Evolutionary conservation across 2,113 vertebrate genomes (phyloP), one percentile per base, ranked within the genome.

Genomic region (Heterotis niloticus): DNA sequence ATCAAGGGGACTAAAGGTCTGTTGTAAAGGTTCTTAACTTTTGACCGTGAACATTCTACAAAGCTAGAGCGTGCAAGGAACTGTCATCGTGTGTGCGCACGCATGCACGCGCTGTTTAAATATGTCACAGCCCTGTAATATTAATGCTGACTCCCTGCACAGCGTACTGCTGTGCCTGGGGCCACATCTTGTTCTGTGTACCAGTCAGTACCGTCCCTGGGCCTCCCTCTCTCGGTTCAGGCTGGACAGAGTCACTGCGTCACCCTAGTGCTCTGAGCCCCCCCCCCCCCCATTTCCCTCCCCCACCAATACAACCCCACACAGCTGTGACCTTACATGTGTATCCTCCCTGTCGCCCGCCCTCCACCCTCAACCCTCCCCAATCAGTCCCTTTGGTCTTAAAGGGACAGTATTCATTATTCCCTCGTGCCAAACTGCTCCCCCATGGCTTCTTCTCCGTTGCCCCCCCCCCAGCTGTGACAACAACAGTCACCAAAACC

Each of bases 161-260:
- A 79, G 81, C 76, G 71, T 70, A 64, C 54, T 81, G 80, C 76
- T 70, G 29, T 66, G 82, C 82, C 82, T 81, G 78, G 59, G 77
- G 81, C 83, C 85, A 81, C 81, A 78, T 80, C 79, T 77, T 76
- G 65, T 71, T 81, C 81, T 68, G 28, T 83, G 84, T 84, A 83
- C 83, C 79, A 83, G 78, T 67, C 84, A 80, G 82, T 20, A 78
- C 85, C 77, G 84, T 88, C 86, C 65, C 85, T 70, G 77, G 52
- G 78, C 76, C 76, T 73, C 57, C 26, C 57, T 64, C 82, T 80
- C 44, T 68, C 10, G 17, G 52, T 57, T 56, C 54, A 23, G 54
- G 64, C 72, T 67, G 26, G n/a, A 76, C 18, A 66, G 67, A 78
- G 77, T 13, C 66, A 57, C 81, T 80, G 73, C 78, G 78, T 79